Percentiles rank a stretch among this genome's conserved stretches.
phyloP scores from a whole-genome alignment of 2,888 invertebrate genomes.

The Corbicula japonica region DNA sequence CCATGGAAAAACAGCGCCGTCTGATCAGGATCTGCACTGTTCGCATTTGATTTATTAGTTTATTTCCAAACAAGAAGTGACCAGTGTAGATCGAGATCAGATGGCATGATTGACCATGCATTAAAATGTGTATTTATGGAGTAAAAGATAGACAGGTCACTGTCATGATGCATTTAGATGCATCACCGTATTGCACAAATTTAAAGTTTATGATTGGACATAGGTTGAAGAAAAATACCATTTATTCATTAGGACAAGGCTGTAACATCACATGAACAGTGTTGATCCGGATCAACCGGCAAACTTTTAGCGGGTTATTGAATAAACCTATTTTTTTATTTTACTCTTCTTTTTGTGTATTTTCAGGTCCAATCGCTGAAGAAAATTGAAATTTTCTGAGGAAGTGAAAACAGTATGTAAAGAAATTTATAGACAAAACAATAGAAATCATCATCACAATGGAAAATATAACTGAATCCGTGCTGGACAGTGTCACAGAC shows the following conservation, averaged over 20 bases:
- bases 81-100: neutral
- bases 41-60: neutral
- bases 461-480: constrained; percentile 2
- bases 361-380: neutral
- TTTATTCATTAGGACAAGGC: neutral
- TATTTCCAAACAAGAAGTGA: neutral
- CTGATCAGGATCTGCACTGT: neutral
- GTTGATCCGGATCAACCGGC: neutral
- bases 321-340: neutral
- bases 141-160: neutral
- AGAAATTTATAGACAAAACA: too few relatives aligned
- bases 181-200: neutral
- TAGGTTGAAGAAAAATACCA: neutral
- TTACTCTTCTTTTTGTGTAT: neutral
- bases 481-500: constrained; percentile 8
- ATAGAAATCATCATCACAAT: neutral
- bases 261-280: neutral
- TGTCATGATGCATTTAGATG: neutral
- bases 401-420: too few relatives aligned
- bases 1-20: neutral
- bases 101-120: neutral
- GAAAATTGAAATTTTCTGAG: too few relatives aligned
- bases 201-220: neutral
- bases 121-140: neutral
- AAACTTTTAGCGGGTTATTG: neutral